Base-by-base conservation (phyloP, 2,888 invertebrate genomes). In the Eupithecia abbreviata region DNA sequence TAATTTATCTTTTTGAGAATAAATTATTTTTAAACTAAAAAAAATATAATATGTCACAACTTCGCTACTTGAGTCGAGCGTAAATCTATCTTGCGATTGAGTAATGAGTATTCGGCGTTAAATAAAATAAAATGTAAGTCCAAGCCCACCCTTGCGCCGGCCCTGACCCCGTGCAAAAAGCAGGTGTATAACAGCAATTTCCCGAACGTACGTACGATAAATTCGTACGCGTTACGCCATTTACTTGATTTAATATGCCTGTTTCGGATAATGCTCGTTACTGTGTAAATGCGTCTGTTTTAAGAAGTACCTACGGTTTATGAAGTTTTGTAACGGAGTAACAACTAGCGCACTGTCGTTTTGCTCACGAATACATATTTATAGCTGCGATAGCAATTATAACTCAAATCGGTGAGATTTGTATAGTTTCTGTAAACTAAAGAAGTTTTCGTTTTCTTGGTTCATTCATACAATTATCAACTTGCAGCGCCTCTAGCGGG, bases 221-320 rank as follows among this genome's bases (percentile, higher is more conserved):
- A 86, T 86, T 84, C 80, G 71, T 79, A 68, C 81, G 80, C 82
- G 84, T 81, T 83, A 79, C 81, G 78, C 84, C 83, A 84, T 86
- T 86, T 84, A 82, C 85, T 84, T 86, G 86, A 86, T 86, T 86
- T 85, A 86, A 86, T 86, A 83, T 80, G 84, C 77, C 72, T 79
- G 83, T 82, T 78, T 78, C 82, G 80, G 30, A 30, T 66, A 79
- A 80, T 82, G 77, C 73, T 82, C 83, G 51, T 2, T 71, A 75
- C 82, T 81, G 84, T 85, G 85, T 84, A 72, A 85, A 47, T 73
- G 71, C 69, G 43, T 41, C 43, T 68, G 18, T n/a, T 68, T 68
- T n/a, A 66, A 42, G 30, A 42, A 55, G 55, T 4, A n/a, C n/a
- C n/a, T n/a, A 55, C 1, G n/a, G n/a, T 18, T n/a, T 55, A n/a